Evolutionary conservation across 2,888 invertebrate genomes (phyloP).

Genomic region (Aspidapion aeneum): DNA sequence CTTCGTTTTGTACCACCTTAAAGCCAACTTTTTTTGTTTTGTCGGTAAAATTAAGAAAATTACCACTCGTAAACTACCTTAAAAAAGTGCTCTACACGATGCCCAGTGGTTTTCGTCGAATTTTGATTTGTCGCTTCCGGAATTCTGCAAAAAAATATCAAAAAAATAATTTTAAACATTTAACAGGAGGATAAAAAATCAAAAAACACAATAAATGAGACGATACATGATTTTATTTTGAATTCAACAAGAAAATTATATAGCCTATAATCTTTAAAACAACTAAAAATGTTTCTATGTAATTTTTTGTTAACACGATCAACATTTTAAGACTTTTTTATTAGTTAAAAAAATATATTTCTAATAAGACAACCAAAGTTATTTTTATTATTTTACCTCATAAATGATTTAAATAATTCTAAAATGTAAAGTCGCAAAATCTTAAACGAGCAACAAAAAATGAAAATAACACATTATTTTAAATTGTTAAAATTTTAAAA

Average conservation of each 20-base stretch:
- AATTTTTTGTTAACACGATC: too few species aligned
- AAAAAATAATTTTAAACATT: neutral
- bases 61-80: neutral
- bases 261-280: neutral
- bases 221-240: neutral
- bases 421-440: too few species aligned
- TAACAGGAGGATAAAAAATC: neutral
- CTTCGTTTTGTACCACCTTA: too few species aligned
- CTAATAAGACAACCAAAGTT: too few species aligned
- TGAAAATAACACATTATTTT: too few species aligned
- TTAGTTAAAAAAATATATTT: too few species aligned
- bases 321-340: too few species aligned
- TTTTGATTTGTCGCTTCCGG: neutral
- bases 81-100: neutral
- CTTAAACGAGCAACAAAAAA: too few species aligned
- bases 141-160: neutral
- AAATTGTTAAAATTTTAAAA: too few species aligned
- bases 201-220: neutral
- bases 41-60: neutral
- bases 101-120: neutral
- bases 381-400: too few species aligned
- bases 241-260: neutral
- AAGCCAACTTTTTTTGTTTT: too few species aligned
- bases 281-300: neutral
- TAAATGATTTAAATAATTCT: too few species aligned